A percentile compares a stretch with the other conserved stretches of the same genome.
These are phyloP conservation scores for Podabrus alpinus DNA, from an alignment of 2,888 invertebrate species.

Conservation along the genomic window DNA sequence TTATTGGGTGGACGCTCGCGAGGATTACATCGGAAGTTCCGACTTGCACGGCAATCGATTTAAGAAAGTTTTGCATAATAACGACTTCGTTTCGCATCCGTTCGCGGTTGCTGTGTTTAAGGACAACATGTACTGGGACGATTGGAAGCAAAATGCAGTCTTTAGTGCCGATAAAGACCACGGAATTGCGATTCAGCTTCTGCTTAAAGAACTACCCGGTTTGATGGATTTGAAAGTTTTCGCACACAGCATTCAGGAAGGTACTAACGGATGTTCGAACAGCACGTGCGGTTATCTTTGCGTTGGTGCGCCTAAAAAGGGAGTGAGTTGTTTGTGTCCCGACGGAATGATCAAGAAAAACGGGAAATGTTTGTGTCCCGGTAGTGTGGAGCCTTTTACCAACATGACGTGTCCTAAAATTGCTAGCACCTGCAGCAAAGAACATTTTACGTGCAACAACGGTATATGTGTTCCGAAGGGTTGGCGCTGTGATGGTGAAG, in stretches of 20 bases:
- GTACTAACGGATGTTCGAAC: constrained; percentile 71
- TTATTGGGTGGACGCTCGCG: constrained; percentile 86
- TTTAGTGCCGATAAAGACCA: constrained; percentile 80
- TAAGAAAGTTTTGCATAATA: constrained; percentile 64
- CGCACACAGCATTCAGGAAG: constrained; percentile 75
- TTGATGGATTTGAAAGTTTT: constrained; percentile 85
- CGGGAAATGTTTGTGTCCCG: constrained; percentile 77
- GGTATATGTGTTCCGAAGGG: constrained; percentile 62
- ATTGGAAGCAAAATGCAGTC: constrained; percentile 81
- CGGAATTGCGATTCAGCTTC: constrained; percentile 63
- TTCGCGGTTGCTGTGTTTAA: constrained; percentile 87
- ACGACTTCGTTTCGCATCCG: constrained; percentile 76
- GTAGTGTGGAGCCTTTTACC: constrained; percentile 62
- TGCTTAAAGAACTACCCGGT: constrained; percentile 63
- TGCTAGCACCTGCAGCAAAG: constrained; percentile 61
- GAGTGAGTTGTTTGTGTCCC: constrained; percentile 77
- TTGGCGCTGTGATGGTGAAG: constrained; percentile 69
- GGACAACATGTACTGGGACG: constrained; percentile 87
- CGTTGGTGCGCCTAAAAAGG: constrained; percentile 70
- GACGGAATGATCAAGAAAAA: constrained; percentile 61
- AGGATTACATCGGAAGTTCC: constrained; percentile 79
- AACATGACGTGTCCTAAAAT: constrained; percentile 74
- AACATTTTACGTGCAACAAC: constrained; percentile 65
- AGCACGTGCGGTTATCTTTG: constrained; percentile 75
- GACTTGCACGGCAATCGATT: constrained; percentile 72